Conservation (phyloP, 2,797 vertebrate genomes). For the Premnoplex brunnescens region DNA sequence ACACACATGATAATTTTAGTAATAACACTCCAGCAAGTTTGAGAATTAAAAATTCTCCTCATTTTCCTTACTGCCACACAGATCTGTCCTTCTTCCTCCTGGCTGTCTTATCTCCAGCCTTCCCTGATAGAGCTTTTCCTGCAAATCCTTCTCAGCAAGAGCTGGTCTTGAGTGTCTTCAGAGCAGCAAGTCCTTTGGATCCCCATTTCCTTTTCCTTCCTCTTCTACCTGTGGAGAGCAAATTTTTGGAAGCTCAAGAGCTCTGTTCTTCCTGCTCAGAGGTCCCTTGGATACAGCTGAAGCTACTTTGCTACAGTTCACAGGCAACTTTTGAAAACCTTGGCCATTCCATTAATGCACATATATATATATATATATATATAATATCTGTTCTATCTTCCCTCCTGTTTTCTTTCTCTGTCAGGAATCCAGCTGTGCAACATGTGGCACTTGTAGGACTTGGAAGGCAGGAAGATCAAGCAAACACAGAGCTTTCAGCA, state of each 20-base stretch:
- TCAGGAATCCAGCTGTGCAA: neutral
- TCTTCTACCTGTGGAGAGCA: neutral
- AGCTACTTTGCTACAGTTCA: neutral
- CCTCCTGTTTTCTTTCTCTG: conserved; percentile 4
- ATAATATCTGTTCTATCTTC: neutral
- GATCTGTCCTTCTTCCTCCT: neutral
- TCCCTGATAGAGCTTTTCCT: neutral
- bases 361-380: neutral
- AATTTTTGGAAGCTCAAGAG: conserved; percentile 14
- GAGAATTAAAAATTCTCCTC: neutral
- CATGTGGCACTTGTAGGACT: conserved; percentile 16
- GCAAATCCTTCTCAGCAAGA: neutral
- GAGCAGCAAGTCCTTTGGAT: neutral
- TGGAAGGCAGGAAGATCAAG: conserved; percentile 45
- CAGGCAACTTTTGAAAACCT: neutral
- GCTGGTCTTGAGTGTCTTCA: neutral
- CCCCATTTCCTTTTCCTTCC: neutral
- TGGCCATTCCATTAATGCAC: neutral
- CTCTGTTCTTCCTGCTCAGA: neutral
- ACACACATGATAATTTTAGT: neutral
- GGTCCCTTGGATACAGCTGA: neutral
- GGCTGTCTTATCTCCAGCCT: neutral
- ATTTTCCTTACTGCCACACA: neutral
- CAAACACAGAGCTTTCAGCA: conserved; percentile 38
- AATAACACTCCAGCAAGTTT: neutral